phyloP scores from a whole-genome alignment of 2,797 vertebrate genomes.

The Neomorphus geoffroyi region DNA sequence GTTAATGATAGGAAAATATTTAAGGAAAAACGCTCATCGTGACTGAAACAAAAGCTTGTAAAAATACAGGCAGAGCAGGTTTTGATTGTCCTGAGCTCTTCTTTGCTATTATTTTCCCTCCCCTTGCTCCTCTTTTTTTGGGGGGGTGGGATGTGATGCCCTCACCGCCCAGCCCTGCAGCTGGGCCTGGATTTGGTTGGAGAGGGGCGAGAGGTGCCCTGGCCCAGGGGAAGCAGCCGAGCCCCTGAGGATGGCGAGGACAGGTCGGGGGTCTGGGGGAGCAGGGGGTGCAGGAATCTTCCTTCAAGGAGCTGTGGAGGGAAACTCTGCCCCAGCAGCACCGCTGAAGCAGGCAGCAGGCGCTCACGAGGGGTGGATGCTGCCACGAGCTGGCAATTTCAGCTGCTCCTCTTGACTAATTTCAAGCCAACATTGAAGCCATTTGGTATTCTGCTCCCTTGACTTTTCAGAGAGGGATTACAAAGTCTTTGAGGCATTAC shows the following conservation, averaged over 20 bases:
- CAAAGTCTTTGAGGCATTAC: not conserved
- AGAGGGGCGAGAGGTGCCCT: not conserved
- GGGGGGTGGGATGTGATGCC: not conserved
- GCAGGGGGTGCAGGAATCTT: not conserved
- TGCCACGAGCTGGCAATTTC: not conserved
- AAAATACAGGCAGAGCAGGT: not conserved
- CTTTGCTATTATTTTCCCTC: not conserved
- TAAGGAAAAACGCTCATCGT: not conserved
- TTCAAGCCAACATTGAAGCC: not conserved
- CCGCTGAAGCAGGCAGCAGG: not conserved
- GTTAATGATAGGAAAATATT: slow-evolving; percentile 39
- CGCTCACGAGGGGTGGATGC: rapidly evolving
- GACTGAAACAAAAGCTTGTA: not conserved
- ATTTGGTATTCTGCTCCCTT: not conserved
- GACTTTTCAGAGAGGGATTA: not conserved
- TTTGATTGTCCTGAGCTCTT: not conserved
- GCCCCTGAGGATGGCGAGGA: not conserved
- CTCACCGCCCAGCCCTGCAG: not conserved
- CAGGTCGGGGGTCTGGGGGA: not conserved
- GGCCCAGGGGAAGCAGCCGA: not conserved
- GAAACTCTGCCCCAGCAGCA: not conserved
- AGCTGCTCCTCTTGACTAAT: not conserved
- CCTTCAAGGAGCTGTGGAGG: not conserved
- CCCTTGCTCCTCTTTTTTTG: not conserved
- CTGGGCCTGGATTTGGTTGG: not conserved